These are phyloP conservation scores for Theretra japonica DNA, from an alignment of 2,888 invertebrate genomes.

Conservation along the genomic window DNA sequence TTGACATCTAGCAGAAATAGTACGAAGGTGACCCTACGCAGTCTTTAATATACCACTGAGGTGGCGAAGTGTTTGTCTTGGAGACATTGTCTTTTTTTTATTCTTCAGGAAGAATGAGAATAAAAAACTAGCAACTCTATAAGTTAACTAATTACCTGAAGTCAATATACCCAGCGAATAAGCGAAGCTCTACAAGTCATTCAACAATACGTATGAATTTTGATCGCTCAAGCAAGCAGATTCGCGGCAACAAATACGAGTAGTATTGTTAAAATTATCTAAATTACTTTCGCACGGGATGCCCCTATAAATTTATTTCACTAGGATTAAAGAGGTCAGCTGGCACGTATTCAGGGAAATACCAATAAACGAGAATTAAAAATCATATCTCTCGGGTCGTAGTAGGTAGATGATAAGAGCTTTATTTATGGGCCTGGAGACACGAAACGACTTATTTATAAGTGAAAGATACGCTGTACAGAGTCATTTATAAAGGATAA, in stretches of 20 bases:
- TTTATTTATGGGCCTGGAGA: not conserved
- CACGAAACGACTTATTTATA: not conserved
- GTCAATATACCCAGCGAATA: no score
- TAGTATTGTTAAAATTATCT: not conserved
- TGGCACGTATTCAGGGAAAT: not conserved
- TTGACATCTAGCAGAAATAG: no score
- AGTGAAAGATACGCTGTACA: not conserved
- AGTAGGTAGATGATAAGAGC: not conserved
- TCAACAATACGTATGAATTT: no score
- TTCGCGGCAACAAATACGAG: not conserved
- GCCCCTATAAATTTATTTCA: not conserved
- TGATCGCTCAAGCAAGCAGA: not conserved
- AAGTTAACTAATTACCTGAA: no score
- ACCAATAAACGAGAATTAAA: not conserved
- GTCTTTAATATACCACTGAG: no score
- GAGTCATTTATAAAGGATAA: not conserved
- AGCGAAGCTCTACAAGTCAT: no score
- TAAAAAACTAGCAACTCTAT: no score
- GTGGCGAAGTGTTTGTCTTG: no score
- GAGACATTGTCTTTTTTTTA: no score
- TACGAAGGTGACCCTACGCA: no score
- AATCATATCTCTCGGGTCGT: not conserved
- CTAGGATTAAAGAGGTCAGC: constrained; percentile 1
- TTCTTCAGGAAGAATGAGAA: no score
- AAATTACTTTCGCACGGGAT: not conserved